These are phyloP conservation scores for Corvus cornix DNA, from an alignment of 2,113 vertebrate species.

Conservation along the genomic window DNA sequence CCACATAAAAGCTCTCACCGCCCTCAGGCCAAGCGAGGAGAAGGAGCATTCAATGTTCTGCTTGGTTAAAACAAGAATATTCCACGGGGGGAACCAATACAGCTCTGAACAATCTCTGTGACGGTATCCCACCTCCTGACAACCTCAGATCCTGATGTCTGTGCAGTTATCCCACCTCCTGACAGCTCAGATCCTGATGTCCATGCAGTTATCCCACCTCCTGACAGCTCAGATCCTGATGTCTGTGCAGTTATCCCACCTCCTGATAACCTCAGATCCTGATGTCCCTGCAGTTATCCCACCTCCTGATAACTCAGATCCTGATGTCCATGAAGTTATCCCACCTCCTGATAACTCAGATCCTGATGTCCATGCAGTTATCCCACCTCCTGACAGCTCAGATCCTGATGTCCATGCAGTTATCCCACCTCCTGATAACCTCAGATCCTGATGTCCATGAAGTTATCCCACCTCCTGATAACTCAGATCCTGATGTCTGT, in stretches of 20 bases:
- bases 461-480: neutral
- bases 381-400: neutral
- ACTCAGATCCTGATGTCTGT: neutral
- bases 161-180: too few relatives aligned
- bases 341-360: neutral
- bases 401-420: neutral
- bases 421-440: neutral
- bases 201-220: neutral
- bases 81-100: neutral
- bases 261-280: neutral
- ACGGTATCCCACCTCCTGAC: neutral
- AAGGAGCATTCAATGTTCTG: neutral
- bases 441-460: too few relatives aligned
- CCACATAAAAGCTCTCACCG: neutral
- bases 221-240: neutral
- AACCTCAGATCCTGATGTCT: neutral
- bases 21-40: neutral
- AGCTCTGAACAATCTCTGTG: neutral
- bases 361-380: neutral
- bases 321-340: neutral
- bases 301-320: neutral
- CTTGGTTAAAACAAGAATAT: neutral
- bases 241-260: neutral
- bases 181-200: neutral
- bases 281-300: neutral